Percentiles rank a stretch among this genome's conserved stretches.
Conservation (phyloP, 30 jellyfish, hydroid and myxozoan genomes). For the Haliclystus octoradiatus region DNA sequence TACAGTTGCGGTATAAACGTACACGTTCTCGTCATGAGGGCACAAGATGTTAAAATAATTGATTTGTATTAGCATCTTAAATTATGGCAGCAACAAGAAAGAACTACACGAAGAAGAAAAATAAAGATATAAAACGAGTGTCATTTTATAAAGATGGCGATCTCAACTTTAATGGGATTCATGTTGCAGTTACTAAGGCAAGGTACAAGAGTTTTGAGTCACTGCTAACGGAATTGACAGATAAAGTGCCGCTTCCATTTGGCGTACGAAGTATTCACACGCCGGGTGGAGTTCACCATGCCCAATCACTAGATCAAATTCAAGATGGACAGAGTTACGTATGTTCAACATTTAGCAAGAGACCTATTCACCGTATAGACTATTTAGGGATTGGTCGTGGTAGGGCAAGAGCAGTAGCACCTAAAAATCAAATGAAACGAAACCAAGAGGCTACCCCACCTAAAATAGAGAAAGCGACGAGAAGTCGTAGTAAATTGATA, state of each 20-base stretch:
- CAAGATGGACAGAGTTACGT: conserved; percentile 77
- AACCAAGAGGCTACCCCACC: too few relatives aligned
- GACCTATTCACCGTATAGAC: conserved; percentile 41
- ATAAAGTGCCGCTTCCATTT: conserved; percentile 72
- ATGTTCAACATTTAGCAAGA: conserved; percentile 47
- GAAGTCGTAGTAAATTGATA: too few relatives aligned
- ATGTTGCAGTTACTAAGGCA: conserved; percentile 43
- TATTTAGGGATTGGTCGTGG: conserved; percentile 26
- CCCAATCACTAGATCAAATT: conserved; percentile 30
- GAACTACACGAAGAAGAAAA: too few relatives aligned
- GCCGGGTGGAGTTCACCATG: conserved; percentile 79
- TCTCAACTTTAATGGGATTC: conserved; percentile 66
- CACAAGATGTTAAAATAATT: too few relatives aligned
- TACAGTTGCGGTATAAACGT: too few relatives aligned
- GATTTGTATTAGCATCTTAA: too few relatives aligned
- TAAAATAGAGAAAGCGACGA: too few relatives aligned
- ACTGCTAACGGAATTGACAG: conserved; percentile 48
- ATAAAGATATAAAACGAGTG: conserved; percentile 48
- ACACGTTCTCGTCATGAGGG: too few relatives aligned
- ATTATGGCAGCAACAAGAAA: too few relatives aligned
- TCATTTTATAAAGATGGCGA: conserved; percentile 81
- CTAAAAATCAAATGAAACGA: too few relatives aligned
- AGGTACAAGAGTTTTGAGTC: conserved; percentile 50
- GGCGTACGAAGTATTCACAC: conserved; percentile 77
- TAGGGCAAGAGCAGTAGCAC: too few relatives aligned